Percentiles rank a stretch among this genome's conserved stretches.
These are phyloP conservation scores for Escarpia spicata DNA, from an alignment of 2,888 invertebrate species.

Conservation along the genomic window DNA sequence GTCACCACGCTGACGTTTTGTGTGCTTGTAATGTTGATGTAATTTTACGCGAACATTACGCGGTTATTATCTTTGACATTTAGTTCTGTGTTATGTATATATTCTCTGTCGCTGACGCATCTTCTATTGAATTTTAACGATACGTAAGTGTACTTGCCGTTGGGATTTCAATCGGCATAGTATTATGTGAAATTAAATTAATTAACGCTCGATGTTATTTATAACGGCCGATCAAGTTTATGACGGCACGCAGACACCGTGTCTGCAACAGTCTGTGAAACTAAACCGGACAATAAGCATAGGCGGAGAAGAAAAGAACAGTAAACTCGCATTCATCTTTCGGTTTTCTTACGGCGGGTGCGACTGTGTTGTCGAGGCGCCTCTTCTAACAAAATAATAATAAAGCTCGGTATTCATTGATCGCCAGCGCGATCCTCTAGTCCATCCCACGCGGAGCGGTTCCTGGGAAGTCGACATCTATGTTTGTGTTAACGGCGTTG, in stretches of 20 bases:
- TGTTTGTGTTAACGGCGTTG: not conserved
- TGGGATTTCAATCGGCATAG: too few species aligned
- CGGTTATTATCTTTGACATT: not conserved
- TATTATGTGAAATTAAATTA: not conserved
- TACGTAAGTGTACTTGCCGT: too few species aligned
- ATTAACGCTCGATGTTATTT: not conserved
- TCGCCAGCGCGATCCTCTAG: not conserved
- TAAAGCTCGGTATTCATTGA: not conserved
- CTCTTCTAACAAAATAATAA: not conserved
- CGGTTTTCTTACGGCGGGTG: not conserved
- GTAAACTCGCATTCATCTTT: not conserved
- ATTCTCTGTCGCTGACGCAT: too few species aligned
- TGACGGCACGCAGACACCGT: not conserved
- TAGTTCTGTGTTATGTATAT: too few species aligned
- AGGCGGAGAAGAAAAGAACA: not conserved
- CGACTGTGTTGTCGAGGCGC: not conserved
- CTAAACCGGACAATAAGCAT: too few species aligned
- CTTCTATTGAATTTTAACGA: too few species aligned
- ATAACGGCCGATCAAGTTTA: not conserved
- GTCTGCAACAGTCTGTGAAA: not conserved
- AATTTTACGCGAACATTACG: not conserved
- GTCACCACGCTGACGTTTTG: not conserved
- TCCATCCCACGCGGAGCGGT: not conserved
- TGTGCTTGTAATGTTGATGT: not conserved
- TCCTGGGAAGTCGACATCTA: not conserved